Conservation (phyloP, 2,113 vertebrate genomes). For the Camelus bactrianus region DNA sequence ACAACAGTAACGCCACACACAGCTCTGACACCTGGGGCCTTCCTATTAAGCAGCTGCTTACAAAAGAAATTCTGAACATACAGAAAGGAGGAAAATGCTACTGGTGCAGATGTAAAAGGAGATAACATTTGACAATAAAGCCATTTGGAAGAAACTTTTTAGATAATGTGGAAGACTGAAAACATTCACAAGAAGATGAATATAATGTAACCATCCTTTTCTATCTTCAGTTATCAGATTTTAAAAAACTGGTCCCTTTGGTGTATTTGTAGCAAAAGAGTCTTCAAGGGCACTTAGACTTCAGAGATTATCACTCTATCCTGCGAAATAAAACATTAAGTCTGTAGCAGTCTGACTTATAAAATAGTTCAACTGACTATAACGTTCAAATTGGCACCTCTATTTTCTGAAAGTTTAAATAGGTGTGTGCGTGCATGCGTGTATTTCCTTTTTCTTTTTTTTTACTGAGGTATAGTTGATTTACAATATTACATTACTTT, state of each 20-base stretch:
- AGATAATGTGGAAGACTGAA: background rate
- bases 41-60: background rate
- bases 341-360: background rate
- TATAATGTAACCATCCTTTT: background rate
- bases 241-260: background rate
- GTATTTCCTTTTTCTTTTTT: too few species aligned
- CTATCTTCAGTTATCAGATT: background rate
- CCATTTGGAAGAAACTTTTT: background rate
- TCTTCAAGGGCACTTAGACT: background rate
- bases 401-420: background rate
- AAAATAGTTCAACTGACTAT: background rate
- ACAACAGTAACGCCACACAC: background rate
- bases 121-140: background rate
- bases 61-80: background rate
- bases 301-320: background rate
- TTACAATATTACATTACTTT: background rate
- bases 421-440: background rate
- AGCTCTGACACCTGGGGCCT: background rate
- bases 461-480: too few species aligned
- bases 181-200: slow-evolving; percentile 19
- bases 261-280: background rate
- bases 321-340: slow-evolving; percentile 15
- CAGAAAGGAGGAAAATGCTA: background rate
- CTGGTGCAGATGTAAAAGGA: background rate
- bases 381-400: background rate